Percentiles rank a stretch among this genome's conserved stretches.
Conservation (phyloP, 2,113 vertebrate species). For the Trematocara variabile region DNA sequence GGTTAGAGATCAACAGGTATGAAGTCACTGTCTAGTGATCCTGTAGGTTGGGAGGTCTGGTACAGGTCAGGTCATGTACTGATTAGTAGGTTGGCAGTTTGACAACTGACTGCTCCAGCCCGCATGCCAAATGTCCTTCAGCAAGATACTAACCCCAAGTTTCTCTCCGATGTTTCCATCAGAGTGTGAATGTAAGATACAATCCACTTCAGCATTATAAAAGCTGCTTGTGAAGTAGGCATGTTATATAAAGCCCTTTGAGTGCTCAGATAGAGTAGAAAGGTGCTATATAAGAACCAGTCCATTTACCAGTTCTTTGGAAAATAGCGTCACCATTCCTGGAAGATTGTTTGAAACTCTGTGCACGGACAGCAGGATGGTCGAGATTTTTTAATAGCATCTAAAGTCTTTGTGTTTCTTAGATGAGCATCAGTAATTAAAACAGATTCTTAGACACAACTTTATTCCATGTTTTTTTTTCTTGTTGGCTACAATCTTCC, state of each 20-base stretch:
- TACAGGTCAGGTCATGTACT: not conserved
- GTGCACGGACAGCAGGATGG: rapidly evolving
- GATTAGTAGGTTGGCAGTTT: not conserved
- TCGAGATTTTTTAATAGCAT: not conserved
- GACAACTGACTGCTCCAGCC: not conserved
- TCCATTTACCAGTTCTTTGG: not conserved
- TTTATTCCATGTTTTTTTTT: not conserved
- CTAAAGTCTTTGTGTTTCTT: not conserved
- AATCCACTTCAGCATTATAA: not conserved
- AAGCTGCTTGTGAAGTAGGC: not conserved
- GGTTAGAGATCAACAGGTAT: not conserved
- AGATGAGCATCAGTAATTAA: not conserved
- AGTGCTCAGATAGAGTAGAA: not conserved
- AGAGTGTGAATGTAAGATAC: not conserved
- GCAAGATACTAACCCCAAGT: not conserved
- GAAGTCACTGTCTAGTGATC: not conserved
- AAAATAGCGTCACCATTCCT: not conserved
- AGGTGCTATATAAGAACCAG: not conserved
- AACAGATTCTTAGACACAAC: not conserved
- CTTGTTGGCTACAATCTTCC: not conserved
- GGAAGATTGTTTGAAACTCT: not conserved
- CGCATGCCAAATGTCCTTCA: not conserved
- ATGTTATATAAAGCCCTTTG: not conserved
- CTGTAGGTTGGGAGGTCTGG: not conserved
- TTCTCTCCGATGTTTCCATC: not conserved